These are phyloP conservation scores for Onychomys arenicola DNA, from an alignment of 2,797 vertebrate genomes.

Conservation along the genomic window DNA sequence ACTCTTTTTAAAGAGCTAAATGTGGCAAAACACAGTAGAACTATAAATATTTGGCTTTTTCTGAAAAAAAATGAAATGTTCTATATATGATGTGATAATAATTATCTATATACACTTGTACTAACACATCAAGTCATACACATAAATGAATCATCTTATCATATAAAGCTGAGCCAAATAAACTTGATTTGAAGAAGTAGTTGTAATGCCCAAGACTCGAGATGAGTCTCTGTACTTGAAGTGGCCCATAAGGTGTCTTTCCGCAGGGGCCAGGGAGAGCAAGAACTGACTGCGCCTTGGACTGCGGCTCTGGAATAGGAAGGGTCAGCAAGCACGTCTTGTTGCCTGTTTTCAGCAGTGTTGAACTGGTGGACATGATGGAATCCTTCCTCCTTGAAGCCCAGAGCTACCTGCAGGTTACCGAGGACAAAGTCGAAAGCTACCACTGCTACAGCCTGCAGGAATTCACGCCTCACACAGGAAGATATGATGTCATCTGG, in stretches of 20 bases:
- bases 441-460: slow-evolving; percentile 96
- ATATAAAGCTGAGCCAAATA: neutral
- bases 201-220: neutral
- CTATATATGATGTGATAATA: neutral
- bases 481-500: slow-evolving; percentile 97
- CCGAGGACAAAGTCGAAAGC: slow-evolving; percentile 92
- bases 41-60: neutral
- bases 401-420: slow-evolving; percentile 92
- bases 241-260: slow-evolving; percentile 25
- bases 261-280: slow-evolving; percentile 93
- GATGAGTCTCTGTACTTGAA: neutral
- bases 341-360: slow-evolving; percentile 93
- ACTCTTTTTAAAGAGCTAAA: slow-evolving; percentile 18
- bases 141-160: neutral
- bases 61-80: neutral
- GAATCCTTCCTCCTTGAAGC: slow-evolving; percentile 95
- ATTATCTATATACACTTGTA: neutral
- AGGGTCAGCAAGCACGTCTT: slow-evolving; percentile 95
- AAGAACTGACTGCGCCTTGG: slow-evolving; percentile 92
- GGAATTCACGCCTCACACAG: slow-evolving; percentile 91
- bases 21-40: slow-evolving; percentile 12
- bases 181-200: neutral
- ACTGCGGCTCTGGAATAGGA: slow-evolving; percentile 96
- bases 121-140: neutral
- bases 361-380: slow-evolving; percentile 98